Base-by-base conservation (phyloP, 2,797 vertebrate species). In the Cetoscarus ocellatus region DNA sequence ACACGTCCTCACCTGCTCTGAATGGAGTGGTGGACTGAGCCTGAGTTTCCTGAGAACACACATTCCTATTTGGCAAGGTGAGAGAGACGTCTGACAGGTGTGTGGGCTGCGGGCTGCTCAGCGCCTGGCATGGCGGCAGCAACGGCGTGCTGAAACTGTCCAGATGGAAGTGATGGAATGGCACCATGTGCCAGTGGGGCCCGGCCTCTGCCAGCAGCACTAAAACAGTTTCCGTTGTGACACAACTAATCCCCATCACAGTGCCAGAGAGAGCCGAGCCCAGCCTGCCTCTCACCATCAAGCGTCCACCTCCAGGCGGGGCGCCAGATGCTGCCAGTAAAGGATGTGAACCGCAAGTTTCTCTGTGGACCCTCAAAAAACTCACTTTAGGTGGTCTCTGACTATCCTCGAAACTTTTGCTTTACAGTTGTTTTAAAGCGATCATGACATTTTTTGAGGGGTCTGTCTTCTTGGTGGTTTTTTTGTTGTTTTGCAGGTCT, bases 151-250 rank as follows among this genome's bases (percentile, higher is more conserved):
- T 83, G 79, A 92, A 91, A 85, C 73, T 54, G 80, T 80, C 83
- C 83, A 86, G 85, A 91, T 89, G 86, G 88, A 79, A 86, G 90
- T 90, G 90, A 90, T 90, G 92, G 93, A 94, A 93, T 81, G 88
- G 77, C 63, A 70, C 67, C 27, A 77, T 61, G 85, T 92, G 93
- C 93, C 93, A 94, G 88, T 80, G 68, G 55, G 79, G 79, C 67
- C 74, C 40, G 9, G 83, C 79, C 71, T 69, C 80, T 72, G 91
- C 92, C 91, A 92, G 73, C 82, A 79, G 85, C 86, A 90, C 88
- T 93, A 93, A 94, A 93, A 90, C 83, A 60, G 90, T 93, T 93
- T 94, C 93, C 90, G 86, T 84, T 86, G 90, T 91, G 91, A 94
- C 92, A 94, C 82, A 89, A 91, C 89, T 92, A 93, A 95, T 94